Base-by-base conservation (phyloP, 1,140 invertebrate genomes). In the Pissodes strobi region DNA sequence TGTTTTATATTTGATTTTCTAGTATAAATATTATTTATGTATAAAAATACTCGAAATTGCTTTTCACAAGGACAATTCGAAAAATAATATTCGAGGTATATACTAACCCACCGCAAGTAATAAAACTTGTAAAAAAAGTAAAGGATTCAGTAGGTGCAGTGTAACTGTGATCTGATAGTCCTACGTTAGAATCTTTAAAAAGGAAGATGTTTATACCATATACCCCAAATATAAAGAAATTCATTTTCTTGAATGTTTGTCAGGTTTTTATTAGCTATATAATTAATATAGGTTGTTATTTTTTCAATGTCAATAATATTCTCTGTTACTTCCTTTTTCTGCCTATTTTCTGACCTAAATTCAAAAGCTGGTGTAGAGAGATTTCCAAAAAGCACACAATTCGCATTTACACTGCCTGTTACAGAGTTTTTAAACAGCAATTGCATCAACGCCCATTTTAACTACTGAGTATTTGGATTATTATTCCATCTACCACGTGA, bases 401-500 rank as follows among this genome's bases (percentile, higher is more conserved):
- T 49, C 3, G 57, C 41, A 60, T 38, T 60, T 13, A 60, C 23
- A 51, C 57, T 49, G 13, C 4, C 1, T 4, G 41, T 48, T 17
- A 60, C 45, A 9, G 57, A 48, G 17, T 60, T 60, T 5, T n/a
- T n/a, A 37, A 34, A 60, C 22, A 60, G 18, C 45, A 60, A 49
- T 37, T 49, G 41, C 19, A 19, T 60, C n/a, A 60, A 18, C 2
- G 57, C 25, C 57, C 57, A 60, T 19, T 60, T 48, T 10, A 60
- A 38, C 34, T 60, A 23, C 41, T 23, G 6, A 2, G 23, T 6
- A 49, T 60, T 60, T 30, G 57, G 43, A 45, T 75, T 75, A 37
- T 73, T 62, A 55, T 69, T 70, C 13, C 27, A 27, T 2, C 67
- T 67, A 53, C 72, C 66, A 23, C 27, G 9, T 6, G 45, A n/a